Percentiles rank a stretch among this genome's conserved stretches.
These are phyloP conservation scores for Lordiphosa collinella DNA, from an alignment of 1,140 invertebrate genomes.

Conservation along the genomic window DNA sequence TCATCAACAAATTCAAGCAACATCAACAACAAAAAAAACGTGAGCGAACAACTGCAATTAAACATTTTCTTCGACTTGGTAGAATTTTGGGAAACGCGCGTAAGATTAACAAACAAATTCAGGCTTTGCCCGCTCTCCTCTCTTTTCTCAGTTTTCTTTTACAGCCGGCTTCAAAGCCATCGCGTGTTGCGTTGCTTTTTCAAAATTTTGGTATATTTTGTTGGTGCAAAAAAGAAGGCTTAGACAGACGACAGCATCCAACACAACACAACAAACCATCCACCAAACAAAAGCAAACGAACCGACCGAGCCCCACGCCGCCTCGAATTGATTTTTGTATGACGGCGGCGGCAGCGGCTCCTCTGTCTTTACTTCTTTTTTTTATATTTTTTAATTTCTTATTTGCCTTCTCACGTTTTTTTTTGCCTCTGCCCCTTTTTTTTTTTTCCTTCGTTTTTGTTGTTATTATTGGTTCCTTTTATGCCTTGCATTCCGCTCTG, in stretches of 20 bases:
- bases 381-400: slow-evolving; percentile 36
- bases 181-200: slow-evolving; percentile 47
- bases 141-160: slow-evolving; percentile 28
- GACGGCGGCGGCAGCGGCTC: slow-evolving; percentile 5
- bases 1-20: slow-evolving; percentile 3
- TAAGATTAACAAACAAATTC: not conserved
- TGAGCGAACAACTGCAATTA: no score
- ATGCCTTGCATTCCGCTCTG: slow-evolving; percentile 56
- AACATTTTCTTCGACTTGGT: no score
- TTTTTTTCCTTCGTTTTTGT: slow-evolving; percentile 51
- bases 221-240: slow-evolving; percentile 23
- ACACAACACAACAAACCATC: slow-evolving; percentile 34
- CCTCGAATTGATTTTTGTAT: slow-evolving; percentile 68
- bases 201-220: slow-evolving; percentile 25
- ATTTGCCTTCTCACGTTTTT: slow-evolving; percentile 66
- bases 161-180: slow-evolving; percentile 65
- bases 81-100: no score
- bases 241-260: slow-evolving; percentile 1
- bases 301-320: slow-evolving; percentile 24
- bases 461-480: slow-evolving; percentile 67
- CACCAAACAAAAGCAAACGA: slow-evolving; percentile 40
- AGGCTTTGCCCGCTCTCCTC: slow-evolving; percentile 14
- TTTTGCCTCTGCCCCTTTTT: slow-evolving; percentile 29
- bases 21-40: not conserved
- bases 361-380: slow-evolving; percentile 46